A percentile compares a stretch with the other conserved stretches of the same genome.
Evolutionary conservation across 2,113 vertebrate species (phyloP).

Genomic region (Oryzias javanicus): DNA sequence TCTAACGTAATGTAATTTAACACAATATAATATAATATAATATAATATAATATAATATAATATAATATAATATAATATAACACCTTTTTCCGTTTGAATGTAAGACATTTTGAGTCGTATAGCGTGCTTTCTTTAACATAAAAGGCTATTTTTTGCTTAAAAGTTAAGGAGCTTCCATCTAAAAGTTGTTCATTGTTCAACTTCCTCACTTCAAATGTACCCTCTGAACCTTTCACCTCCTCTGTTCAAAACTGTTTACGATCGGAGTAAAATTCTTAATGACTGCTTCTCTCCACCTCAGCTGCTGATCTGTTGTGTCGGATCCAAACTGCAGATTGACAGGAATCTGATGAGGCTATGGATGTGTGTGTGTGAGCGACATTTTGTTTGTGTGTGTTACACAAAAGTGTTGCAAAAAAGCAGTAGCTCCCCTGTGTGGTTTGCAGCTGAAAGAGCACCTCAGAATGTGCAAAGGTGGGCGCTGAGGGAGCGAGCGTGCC

Average conservation of each 20-base stretch:
- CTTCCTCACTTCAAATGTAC: conserved; percentile 5
- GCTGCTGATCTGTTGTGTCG: conserved; percentile 9
- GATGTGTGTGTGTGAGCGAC: conserved; percentile 4
- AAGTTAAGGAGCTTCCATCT: neutral
- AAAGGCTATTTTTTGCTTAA: neutral
- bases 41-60: too few relatives aligned
- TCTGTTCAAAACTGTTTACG: neutral
- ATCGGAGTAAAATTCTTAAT: conserved; percentile 11
- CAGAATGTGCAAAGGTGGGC: conserved; percentile 51
- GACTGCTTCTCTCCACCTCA: conserved; percentile 6
- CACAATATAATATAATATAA: too few relatives aligned
- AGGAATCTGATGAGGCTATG: conserved; percentile 7
- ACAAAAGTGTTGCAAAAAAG: conserved; percentile 71
- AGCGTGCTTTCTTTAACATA: neutral
- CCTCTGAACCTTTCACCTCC: too few relatives aligned
- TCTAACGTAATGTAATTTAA: too few relatives aligned
- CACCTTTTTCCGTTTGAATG: too few relatives aligned
- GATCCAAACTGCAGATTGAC: conserved; percentile 31
- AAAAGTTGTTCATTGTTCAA: neutral
- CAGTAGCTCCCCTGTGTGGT: conserved; percentile 89
- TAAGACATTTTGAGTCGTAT: neutral
- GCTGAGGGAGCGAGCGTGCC: neutral
- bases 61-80: too few relatives aligned
- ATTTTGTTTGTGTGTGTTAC: conserved; percentile 9
- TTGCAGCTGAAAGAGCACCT: conserved; percentile 73